Base-by-base conservation (phyloP, 2,797 vertebrate genomes). In the Aulostomus chinensis region DNA sequence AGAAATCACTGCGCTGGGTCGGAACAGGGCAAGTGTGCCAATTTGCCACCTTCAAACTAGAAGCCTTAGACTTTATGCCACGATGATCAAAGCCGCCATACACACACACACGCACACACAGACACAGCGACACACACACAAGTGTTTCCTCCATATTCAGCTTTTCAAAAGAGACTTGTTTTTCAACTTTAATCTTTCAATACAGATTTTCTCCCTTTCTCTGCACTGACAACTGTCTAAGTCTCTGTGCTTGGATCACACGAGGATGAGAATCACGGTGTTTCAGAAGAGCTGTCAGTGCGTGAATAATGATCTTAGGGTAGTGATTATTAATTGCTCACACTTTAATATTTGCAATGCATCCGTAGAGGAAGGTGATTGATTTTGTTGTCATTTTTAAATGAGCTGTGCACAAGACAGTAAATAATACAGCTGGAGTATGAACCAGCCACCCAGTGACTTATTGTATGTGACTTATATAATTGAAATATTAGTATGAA, bases 121-220 rank as follows among this genome's bases (percentile, higher is more conserved):
- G 47, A 71, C 73, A 63, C 36, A 32, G n/a, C n/a, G n/a, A n/a
- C 38, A 46, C 71, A 71, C 49, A 71, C 73, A 63, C 36, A 32
- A 42, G 61, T 74, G 64, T 86, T 86, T 87, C 70, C 84, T 80
- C 48, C 31, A 45, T 67, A 59, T 36, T 38, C 36, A 43, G 39
- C 72, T 65, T 68, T 72, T 73, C 74, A 56, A 71, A 67, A 64
- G 61, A 79, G 58, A 62, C 52, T 55, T 80, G 63, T 67, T 68
- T 65, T 68, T 70, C 35, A 5, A 66, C 82, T 88, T 92, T 91
- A 56, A 87, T 91, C 83, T 82, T 72, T 69, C 67, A 61, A 59
- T 76, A 70, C 58, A 53, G 45, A 66, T 63, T 56, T 68, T 53
- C 39, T 57, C n/a, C 15, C 33, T 79, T 68, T 77, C 47, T 58